phyloP scores from a whole-genome alignment of 1,140 invertebrate species.

The Bacillus rossius region DNA sequence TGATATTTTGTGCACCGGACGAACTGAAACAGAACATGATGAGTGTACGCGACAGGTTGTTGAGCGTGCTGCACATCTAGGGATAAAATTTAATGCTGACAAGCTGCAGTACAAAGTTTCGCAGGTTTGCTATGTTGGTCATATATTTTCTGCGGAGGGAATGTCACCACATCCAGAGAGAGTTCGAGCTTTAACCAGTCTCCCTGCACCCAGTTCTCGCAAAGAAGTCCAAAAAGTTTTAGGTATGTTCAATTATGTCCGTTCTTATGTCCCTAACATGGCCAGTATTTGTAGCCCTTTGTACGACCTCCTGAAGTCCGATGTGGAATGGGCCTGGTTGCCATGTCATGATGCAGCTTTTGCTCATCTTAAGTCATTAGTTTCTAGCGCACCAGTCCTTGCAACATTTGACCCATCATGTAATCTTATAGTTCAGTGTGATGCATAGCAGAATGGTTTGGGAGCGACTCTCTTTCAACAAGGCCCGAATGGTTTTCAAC shows the following conservation, averaged over 20 bases:
- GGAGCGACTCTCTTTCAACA: background rate
- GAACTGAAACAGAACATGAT: background rate
- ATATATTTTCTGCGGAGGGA: background rate
- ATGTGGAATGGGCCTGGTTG: background rate
- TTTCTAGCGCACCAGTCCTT: background rate
- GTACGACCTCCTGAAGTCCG: background rate
- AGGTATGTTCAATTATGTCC: conserved; percentile 1
- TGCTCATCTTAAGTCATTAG: background rate
- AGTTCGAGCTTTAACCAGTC: background rate
- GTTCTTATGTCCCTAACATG: background rate
- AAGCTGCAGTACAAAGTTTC: background rate
- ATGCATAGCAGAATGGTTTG: background rate
- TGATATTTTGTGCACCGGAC: background rate
- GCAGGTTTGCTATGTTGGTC: background rate
- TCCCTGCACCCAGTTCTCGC: background rate
- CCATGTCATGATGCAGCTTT: background rate
- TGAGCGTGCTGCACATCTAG: background rate
- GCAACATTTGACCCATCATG: background rate
- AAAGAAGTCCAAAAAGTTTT: background rate
- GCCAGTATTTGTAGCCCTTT: background rate
- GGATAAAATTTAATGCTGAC: background rate
- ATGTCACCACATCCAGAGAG: background rate
- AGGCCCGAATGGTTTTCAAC: conserved; percentile 19
- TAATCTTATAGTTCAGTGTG: background rate
- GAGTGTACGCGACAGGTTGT: background rate